These are phyloP conservation scores for Ciconia boyciana DNA, from an alignment of 2,113 vertebrate genomes.

Conservation along the genomic window DNA sequence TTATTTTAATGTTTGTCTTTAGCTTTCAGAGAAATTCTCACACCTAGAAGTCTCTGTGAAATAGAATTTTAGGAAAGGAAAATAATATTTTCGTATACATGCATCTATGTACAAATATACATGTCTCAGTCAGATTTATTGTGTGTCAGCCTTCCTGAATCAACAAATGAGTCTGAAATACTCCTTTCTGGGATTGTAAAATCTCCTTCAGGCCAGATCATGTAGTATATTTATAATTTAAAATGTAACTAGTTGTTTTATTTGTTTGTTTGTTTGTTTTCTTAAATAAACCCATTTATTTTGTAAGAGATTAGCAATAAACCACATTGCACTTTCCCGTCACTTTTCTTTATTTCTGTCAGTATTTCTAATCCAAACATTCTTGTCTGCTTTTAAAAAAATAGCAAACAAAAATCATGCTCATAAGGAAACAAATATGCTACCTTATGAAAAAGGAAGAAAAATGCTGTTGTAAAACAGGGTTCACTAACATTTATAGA, in stretches of 20 bases:
- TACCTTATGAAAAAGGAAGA: neutral
- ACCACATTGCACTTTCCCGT: neutral
- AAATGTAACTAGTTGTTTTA: neutral
- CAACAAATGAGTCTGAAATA: neutral
- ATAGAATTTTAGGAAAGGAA: neutral
- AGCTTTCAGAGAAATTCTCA: neutral
- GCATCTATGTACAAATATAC: neutral
- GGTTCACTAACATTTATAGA: neutral
- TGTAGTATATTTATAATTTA: neutral
- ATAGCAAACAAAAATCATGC: fast-evolving
- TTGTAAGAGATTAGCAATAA: neutral
- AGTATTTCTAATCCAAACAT: neutral
- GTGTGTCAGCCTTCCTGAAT: neutral
- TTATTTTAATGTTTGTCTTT: neutral
- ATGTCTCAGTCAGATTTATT: neutral
- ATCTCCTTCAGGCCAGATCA: neutral
- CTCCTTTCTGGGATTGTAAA: neutral
- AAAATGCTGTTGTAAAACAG: neutral
- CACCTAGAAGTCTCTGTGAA: neutral
- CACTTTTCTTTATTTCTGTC: neutral
- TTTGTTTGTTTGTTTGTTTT: neutral
- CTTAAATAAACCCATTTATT: neutral
- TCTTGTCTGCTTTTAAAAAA: neutral
- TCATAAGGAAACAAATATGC: neutral
- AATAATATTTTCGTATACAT: neutral